Conservation (phyloP, 2,113 vertebrate species). For the Alligator mississippiensis region DNA sequence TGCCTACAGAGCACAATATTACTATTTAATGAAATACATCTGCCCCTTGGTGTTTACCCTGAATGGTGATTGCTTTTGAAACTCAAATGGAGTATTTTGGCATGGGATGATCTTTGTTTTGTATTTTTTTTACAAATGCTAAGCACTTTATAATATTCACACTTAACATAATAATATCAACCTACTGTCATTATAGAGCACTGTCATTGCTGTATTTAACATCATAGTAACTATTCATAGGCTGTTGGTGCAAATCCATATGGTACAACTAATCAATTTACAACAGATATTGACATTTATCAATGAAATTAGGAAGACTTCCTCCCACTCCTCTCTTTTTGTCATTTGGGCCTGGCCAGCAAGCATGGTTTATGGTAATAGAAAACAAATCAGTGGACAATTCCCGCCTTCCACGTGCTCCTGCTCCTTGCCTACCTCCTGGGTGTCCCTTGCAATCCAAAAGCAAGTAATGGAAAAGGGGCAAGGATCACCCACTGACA, state of each 20-base stretch:
- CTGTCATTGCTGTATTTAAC: neutral
- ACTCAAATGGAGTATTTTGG: neutral
- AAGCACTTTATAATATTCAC: neutral
- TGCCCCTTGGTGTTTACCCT: neutral
- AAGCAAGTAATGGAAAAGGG: no score
- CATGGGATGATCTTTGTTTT: neutral
- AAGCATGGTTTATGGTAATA: neutral
- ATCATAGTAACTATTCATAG: neutral
- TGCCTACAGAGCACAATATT: neutral
- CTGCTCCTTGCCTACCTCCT: no score
- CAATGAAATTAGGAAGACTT: neutral
- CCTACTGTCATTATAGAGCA: neutral
- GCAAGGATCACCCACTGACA: no score
- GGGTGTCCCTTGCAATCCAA: no score
- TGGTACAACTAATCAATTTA: neutral
- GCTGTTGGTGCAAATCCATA: neutral
- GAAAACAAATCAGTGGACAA: neutral
- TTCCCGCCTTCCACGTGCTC: no score
- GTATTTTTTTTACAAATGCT: neutral
- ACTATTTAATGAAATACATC: neutral
- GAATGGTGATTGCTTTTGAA: neutral
- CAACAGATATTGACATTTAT: neutral
- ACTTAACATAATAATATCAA: neutral
- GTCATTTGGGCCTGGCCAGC: neutral
- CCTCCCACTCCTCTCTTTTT: neutral